Evolutionary conservation across 1,140 invertebrate genomes (phyloP).

Genomic region (Leptinotarsa undecemlineata): DNA sequence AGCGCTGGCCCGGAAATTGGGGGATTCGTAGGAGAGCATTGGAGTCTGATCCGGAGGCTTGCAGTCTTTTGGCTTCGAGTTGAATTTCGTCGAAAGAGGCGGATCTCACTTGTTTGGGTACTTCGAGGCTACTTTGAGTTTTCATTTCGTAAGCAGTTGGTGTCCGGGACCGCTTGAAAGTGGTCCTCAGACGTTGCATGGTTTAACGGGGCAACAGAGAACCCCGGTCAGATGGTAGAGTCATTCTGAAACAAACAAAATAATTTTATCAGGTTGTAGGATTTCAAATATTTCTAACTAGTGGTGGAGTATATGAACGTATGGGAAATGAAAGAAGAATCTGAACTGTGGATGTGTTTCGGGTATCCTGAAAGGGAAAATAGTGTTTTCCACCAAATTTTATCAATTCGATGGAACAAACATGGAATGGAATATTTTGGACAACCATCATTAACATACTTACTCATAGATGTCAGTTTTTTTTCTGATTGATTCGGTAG

Average conservation of each 20-base stretch:
- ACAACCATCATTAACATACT: too few relatives aligned
- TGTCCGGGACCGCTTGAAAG: constrained; percentile 82
- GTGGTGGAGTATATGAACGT: too few relatives aligned
- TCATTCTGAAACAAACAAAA: constrained; percentile 39
- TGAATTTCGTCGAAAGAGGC: constrained; percentile 89
- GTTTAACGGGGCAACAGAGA: constrained; percentile 44
- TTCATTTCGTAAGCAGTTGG: constrained; percentile 88
- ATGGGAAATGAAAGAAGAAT: too few relatives aligned
- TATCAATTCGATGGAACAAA: too few relatives aligned
- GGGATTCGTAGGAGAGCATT: constrained; percentile 66
- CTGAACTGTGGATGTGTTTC: too few relatives aligned
- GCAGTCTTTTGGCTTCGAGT: constrained; percentile 70
- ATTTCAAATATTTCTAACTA: too few relatives aligned
- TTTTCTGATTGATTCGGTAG: too few relatives aligned
- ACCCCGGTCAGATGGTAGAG: constrained; percentile 33
- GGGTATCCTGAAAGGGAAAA: too few relatives aligned
- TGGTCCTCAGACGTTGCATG: constrained; percentile 82
- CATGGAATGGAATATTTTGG: too few relatives aligned
- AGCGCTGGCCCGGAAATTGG: constrained; percentile 66
- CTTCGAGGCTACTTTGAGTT: constrained; percentile 84
- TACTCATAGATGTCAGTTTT: too few relatives aligned
- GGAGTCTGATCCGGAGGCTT: constrained; percentile 49
- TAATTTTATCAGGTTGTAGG: too few relatives aligned
- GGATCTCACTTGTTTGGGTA: constrained; percentile 82
- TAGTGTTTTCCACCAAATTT: too few relatives aligned